phyloP scores from a whole-genome alignment of 2,113 vertebrate genomes.

The Urocynchramus pylzowi region DNA sequence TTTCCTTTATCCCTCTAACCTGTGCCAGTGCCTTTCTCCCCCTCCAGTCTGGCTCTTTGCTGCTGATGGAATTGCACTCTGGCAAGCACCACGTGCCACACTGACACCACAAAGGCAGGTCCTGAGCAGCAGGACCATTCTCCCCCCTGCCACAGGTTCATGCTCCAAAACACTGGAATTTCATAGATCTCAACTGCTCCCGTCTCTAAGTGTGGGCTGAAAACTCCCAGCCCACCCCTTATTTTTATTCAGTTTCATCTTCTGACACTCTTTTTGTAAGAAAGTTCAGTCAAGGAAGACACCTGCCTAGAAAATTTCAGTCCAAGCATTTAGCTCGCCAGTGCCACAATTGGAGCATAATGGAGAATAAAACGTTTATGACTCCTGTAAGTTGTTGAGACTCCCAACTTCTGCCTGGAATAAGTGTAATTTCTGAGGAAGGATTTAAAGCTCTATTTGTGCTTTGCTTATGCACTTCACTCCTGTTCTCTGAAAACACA shows the following conservation, averaged over 20 bases:
- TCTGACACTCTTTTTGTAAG: background rate
- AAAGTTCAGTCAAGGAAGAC: background rate
- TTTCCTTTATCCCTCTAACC: background rate
- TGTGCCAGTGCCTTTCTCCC: background rate
- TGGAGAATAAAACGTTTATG: background rate
- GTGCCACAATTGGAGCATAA: background rate
- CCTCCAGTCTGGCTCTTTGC: background rate
- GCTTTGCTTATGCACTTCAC: background rate
- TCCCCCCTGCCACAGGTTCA: background rate
- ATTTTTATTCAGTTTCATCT: background rate
- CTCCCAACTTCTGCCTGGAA: background rate
- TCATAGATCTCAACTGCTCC: background rate
- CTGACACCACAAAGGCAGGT: background rate
- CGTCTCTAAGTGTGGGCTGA: background rate
- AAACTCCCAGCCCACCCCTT: background rate
- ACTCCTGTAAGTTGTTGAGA: background rate
- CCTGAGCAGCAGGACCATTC: fast-evolving
- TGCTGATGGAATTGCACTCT: background rate
- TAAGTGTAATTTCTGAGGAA: background rate
- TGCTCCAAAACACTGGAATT: background rate
- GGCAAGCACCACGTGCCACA: fast-evolving
- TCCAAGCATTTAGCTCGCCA: background rate
- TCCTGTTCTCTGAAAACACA: background rate
- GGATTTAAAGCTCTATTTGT: slow-evolving; percentile 17
- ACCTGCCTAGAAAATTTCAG: background rate